Conservation (phyloP, 2,797 vertebrate genomes). For the Ctenochaetus hawaiiensis region DNA sequence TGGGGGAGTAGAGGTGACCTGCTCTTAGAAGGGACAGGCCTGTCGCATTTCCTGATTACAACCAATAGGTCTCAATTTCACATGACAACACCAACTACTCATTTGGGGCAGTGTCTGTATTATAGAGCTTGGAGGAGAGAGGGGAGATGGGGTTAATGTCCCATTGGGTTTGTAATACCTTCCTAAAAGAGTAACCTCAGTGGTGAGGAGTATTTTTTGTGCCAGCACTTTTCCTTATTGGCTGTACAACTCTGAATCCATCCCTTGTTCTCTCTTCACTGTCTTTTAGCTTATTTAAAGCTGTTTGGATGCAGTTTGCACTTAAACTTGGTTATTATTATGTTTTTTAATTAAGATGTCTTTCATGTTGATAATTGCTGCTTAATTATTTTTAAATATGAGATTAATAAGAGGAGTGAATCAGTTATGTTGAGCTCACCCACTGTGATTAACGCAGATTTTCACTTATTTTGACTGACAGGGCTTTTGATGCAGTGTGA, state of each 20-base stretch:
- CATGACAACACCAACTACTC: conserved; percentile 78
- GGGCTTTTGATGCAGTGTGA: conserved; percentile 13
- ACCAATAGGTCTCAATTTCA: conserved; percentile 82
- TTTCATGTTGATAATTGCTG: neutral
- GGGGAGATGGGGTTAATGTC: conserved; percentile 59
- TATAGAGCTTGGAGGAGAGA: conserved; percentile 57
- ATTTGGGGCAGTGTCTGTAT: conserved; percentile 68
- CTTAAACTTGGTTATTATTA: neutral
- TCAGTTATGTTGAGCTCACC: conserved; percentile 3
- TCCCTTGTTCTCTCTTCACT: conserved; percentile 2
- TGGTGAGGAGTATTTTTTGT: conserved; percentile 47
- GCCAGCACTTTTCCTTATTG: conserved; percentile 38
- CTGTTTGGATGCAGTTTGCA: neutral
- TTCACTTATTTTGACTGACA: neutral
- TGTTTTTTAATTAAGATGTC: neutral
- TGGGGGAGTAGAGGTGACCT: conserved; percentile 70
- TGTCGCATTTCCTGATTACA: conserved; percentile 80
- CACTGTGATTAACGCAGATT: neutral
- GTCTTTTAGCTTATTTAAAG: neutral
- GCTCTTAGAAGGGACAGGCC: conserved; percentile 61
- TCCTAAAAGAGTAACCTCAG: conserved; percentile 60
- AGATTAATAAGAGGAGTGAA: conserved; percentile 5
- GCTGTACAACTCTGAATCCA: conserved; percentile 8
- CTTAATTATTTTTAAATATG: conserved; percentile 7
- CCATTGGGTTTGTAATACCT: conserved; percentile 61